A percentile compares a stretch with the other conserved stretches of the same genome.
Evolutionary conservation across 2,888 invertebrate genomes (phyloP).

Genomic region (Neoitamus cyanurus): DNA sequence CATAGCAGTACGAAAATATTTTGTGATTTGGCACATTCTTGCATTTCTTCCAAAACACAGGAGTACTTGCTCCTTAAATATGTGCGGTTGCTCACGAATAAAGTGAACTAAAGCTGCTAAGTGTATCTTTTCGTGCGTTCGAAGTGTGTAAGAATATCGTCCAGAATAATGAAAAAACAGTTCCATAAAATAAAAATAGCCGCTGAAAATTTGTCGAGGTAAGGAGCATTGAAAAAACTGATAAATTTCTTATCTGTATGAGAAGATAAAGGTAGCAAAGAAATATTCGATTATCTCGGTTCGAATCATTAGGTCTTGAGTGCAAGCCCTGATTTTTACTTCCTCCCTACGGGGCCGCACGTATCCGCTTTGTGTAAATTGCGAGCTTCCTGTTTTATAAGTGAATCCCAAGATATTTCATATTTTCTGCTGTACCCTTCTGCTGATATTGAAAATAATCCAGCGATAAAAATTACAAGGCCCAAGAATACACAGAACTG

Average conservation of each 20-base stretch:
- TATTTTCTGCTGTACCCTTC: not conserved
- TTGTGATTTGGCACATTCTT: slow-evolving; percentile 28
- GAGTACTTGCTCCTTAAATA: not conserved
- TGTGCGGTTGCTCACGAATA: not conserved
- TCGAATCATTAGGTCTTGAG: not conserved
- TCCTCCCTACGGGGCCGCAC: slow-evolving; percentile 30
- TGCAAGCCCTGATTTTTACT: slow-evolving; percentile 42
- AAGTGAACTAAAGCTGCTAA: not conserved
- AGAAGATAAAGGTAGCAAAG: not conserved
- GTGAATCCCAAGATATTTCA: not conserved
- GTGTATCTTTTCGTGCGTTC: not conserved
- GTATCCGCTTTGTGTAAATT: slow-evolving; percentile 14
- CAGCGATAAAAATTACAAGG: not conserved
- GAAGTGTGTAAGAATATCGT: not conserved
- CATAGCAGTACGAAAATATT: slow-evolving; percentile 29
- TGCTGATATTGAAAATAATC: not conserved
- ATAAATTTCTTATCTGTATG: not conserved
- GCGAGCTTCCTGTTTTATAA: not conserved
- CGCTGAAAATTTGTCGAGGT: slow-evolving; percentile 66
- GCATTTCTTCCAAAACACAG: not conserved
- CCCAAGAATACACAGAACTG: not conserved
- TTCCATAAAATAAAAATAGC: slow-evolving; percentile 66
- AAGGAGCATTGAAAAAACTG: slow-evolving; percentile 50
- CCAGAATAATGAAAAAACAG: slow-evolving; percentile 63
- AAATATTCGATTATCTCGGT: not conserved